Conservation (phyloP, 2,888 invertebrate species). For the Plagodis pulveraria region DNA sequence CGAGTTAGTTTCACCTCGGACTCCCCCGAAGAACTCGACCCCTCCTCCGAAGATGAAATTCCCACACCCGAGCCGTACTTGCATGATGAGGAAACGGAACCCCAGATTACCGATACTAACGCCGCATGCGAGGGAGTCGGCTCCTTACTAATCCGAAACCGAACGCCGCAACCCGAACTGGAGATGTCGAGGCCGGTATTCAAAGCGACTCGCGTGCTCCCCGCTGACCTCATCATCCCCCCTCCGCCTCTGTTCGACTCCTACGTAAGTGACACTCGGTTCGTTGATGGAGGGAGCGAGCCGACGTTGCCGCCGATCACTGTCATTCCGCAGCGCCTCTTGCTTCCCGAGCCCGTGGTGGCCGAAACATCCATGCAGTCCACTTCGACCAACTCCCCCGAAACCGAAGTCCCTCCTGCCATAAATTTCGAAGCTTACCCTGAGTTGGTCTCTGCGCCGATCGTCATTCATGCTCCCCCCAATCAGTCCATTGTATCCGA, state of each 20-base stretch:
- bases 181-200: conserved; percentile 62
- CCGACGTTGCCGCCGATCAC: conserved; percentile 66
- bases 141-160: conserved; percentile 75
- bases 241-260: conserved; percentile 80
- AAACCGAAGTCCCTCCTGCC: conserved; percentile 73
- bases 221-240: conserved; percentile 78
- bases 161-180: conserved; percentile 58
- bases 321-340: conserved; percentile 69
- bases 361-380: conserved; percentile 81
- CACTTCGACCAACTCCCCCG: conserved; percentile 71
- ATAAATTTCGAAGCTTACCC: conserved; percentile 78
- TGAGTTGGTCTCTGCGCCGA: conserved; percentile 43
- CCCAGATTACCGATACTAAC: conserved; percentile 66
- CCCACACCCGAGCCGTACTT: conserved; percentile 55
- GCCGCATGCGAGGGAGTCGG: conserved; percentile 75
- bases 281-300: conserved; percentile 55
- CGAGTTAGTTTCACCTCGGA: conserved; percentile 82
- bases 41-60: conserved; percentile 51
- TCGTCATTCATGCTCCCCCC: conserved; percentile 43
- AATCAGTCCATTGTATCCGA: conserved; percentile 62
- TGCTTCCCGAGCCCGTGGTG: conserved; percentile 69
- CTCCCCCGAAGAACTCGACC: conserved; percentile 52
- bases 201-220: conserved; percentile 63
- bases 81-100: conserved; percentile 60
- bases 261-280: conserved; percentile 69